These are phyloP conservation scores for Himalopsyche phryganea DNA, from an alignment of 1,140 invertebrate species.

Conservation along the genomic window DNA sequence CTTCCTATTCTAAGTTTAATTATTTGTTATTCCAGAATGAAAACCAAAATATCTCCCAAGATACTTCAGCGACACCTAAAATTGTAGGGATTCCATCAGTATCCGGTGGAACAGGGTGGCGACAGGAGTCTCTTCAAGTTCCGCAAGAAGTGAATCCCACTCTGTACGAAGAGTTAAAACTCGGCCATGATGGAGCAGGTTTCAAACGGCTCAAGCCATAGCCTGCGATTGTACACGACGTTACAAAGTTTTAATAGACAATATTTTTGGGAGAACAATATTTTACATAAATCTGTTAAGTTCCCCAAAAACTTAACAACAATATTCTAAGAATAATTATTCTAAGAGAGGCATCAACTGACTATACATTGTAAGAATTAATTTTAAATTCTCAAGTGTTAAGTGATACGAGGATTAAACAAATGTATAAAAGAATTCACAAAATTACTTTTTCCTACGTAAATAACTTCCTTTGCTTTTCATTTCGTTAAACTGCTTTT, in stretches of 20 bases:
- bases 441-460: too few species aligned
- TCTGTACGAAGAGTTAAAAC: conserved; percentile 73
- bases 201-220: conserved; percentile 72
- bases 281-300: too few species aligned
- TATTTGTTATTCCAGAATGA: conserved; percentile 1
- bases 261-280: too few species aligned
- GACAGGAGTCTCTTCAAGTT: conserved; percentile 56
- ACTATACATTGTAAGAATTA: too few species aligned
- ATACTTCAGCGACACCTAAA: background rate
- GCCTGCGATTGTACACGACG: conserved; percentile 23
- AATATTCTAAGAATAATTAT: too few species aligned
- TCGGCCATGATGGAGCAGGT: conserved; percentile 73
- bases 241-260: conserved; percentile 8
- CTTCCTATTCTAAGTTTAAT: background rate
- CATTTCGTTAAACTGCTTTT: too few species aligned
- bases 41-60: conserved; percentile 1
- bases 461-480: too few species aligned
- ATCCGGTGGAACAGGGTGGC: conserved; percentile 49
- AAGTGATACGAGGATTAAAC: too few species aligned
- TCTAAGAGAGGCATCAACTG: too few species aligned
- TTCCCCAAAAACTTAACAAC: too few species aligned
- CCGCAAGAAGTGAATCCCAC: conserved; percentile 67
- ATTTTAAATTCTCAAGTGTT: too few species aligned
- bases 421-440: too few species aligned
- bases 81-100: conserved; percentile 32